Percentiles rank a stretch among this genome's conserved stretches.
These are phyloP conservation scores for Bilobella aurantiaca DNA, from an alignment of 1,140 invertebrate species.

Conservation along the genomic window DNA sequence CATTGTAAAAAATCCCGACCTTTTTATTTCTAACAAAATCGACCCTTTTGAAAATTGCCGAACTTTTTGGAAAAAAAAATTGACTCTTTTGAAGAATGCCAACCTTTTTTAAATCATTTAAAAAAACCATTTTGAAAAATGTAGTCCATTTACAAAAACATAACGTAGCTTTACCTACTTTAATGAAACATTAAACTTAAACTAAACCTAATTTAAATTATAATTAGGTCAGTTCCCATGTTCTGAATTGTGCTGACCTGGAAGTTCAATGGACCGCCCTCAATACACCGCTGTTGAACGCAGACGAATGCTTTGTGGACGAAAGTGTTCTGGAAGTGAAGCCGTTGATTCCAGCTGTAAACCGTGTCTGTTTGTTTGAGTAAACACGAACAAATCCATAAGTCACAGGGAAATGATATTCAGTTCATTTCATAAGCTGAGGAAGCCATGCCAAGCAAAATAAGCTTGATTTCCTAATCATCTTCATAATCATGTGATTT, in stretches of 20 bases:
- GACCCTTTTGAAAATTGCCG: too few species aligned
- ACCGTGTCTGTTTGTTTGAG: neutral
- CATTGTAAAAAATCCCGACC: neutral
- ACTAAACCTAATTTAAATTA: neutral
- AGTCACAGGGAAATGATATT: too few species aligned
- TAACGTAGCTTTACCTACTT: too few species aligned
- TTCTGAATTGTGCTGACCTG: neutral
- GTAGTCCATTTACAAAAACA: too few species aligned
- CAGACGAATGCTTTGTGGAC: neutral
- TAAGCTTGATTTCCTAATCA: too few species aligned
- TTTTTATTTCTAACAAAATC: neutral
- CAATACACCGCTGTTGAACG: neutral
- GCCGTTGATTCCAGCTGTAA: neutral
- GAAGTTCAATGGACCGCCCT: neutral
- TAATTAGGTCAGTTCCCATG: neutral
- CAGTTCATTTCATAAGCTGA: too few species aligned
- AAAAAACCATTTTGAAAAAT: too few species aligned
- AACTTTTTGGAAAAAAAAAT: too few species aligned
- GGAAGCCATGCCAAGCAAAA: too few species aligned
- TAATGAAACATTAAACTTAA: too few species aligned
- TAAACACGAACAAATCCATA: neutral
- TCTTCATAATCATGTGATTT: too few species aligned
- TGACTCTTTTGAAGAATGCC: neutral
- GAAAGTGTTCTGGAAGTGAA: neutral
- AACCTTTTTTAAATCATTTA: neutral